Evolutionary conservation across 2,113 vertebrate species (phyloP), one percentile per base, ranked within the genome.

Genomic region (Nerophis ophidion): DNA sequence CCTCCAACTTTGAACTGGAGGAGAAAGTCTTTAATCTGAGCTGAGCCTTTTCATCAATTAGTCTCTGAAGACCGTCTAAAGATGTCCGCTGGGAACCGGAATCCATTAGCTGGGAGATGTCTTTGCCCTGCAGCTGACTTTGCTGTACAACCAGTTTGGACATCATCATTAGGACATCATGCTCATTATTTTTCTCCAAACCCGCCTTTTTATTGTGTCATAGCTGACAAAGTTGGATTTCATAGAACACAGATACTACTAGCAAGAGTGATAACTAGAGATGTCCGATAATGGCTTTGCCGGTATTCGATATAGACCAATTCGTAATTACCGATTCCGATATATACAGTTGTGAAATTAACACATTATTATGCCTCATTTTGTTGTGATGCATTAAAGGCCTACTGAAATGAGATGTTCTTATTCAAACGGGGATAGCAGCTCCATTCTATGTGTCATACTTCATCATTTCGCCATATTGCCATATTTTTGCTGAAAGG

Each of bases 11-110:
- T 26, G 52, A 52, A 40, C 58, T 71, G 46, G 5, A 8, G 52
- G 58, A 8, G 4, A 58, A 62, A 65, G 60, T 54, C 60, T 66
- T 67, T 61, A 70, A 52, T 68, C 67, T 58, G 45, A 52, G 46
- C 1, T 1, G 38, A 17, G 33, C 36, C 63, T 77, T 77, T 71
- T 75, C 68, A 74, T 81, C 63, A 65, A 35, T 75, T 63, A 54
- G 52, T 66, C 61, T 63, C 61, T 48, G 54, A 35, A 65, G 65
- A 34, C 53, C 53, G 19, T 61, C 69, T 69, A 4, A 54, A 67
- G 52, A 60, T 1, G 65, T 49, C 61, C 49, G 8, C 40, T 38
- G 68, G 70, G 44, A 70, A 6, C 66, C 51, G 14, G 4, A 42
- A 60, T 75, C 65, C 56, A 66, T 77, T 70, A 68, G 55, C 55